Evolutionary conservation across 2,888 invertebrate genomes (phyloP), one percentile per base, ranked within the genome.

Genomic region (Tipula confusa): DNA sequence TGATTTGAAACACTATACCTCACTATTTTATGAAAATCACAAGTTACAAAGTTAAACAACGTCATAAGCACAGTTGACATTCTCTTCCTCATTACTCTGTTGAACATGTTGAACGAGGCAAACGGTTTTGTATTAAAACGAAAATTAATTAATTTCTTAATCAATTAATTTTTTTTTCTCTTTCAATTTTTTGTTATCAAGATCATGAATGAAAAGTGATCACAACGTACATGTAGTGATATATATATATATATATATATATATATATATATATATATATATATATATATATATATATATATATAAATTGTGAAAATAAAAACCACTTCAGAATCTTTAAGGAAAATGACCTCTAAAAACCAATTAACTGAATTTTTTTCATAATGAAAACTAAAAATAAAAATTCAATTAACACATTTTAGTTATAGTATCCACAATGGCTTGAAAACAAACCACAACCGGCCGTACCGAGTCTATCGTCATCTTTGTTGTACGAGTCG

Each of bases 311-410:
- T 11, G 9, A 24, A 24, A 13, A 64, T 4, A 64, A 24, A 64
- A 9, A 64, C 64, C 64, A 64, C 9, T 13, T 0, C 7, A 18
- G 9, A 64, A 24, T 64, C 64, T 64, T 9, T 64, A 24, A 64
- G 64, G 64, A 64, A 64, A 64, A 64, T 64, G 64, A 64, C 64
- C 64, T 64, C 64, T 64, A 64, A 64, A 64, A 64, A 18, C 64
- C 64, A 64, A 64, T 64, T 64, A 64, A 64, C 64, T 64, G 64
- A 24, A 64, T 64, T 9, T 24, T 64, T 24, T 64, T 64, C 64
- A 64, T 64, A 24, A 64, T 24, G 33, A 33, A 43, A 43, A 0
- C 43, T 4, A 43, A n/a, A n/a, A n/a, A n/a, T n/a, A n/a, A 64
- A 9, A 64, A 24, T 64, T 64, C 64, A 64, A 64, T 64, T 64